Base-by-base conservation (phyloP, 2,888 invertebrate species). In the Trilocha varians region DNA sequence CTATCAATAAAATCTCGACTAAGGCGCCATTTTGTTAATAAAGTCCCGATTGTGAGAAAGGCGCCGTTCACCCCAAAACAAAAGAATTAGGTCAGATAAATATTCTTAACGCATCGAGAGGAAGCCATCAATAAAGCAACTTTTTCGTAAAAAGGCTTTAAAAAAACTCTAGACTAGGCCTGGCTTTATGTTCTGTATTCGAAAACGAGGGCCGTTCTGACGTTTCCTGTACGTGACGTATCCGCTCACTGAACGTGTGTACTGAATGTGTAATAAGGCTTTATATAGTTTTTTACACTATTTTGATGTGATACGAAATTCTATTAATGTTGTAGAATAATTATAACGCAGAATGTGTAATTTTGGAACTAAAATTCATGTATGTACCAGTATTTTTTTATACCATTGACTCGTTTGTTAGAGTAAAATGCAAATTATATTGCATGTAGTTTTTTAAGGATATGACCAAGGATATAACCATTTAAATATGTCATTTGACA, bases 191-290 rank as follows among this genome's bases (percentile, higher is more conserved):
- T 76, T 66, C 70, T 68, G 62, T 61, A 80, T 82, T 83, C 76
- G 78, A 79, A 84, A 84, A 80, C 84, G 80, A 78, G 79, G 70
- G 83, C 84, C 84, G 84, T 84, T 71, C 82, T 82, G 80, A 75
- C 83, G 78, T 76, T 77, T 78, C 78, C 78, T 76, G 73, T 80
- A 79, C 82, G 82, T 82, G 80, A 70, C 70, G 77, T 76, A 76
- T 78, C 82, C 78, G 77, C 62, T 64, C 59, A 53, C 63, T 69
- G 71, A 68, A 70, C 62, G 78, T 78, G 80, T 78, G 65, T 61
- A 44, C 65, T 73, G 83, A 75, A 82, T 82, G 74, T 65, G 66
- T 80, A 79, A 82, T 79, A 74, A 70, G 55, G 65, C 70, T 70
- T 74, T 73, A 25, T 25, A 5, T 25, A 25, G 8, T 25, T 25